Conservation (phyloP, 2,113 vertebrate species). For the Seriola aureovittata region DNA sequence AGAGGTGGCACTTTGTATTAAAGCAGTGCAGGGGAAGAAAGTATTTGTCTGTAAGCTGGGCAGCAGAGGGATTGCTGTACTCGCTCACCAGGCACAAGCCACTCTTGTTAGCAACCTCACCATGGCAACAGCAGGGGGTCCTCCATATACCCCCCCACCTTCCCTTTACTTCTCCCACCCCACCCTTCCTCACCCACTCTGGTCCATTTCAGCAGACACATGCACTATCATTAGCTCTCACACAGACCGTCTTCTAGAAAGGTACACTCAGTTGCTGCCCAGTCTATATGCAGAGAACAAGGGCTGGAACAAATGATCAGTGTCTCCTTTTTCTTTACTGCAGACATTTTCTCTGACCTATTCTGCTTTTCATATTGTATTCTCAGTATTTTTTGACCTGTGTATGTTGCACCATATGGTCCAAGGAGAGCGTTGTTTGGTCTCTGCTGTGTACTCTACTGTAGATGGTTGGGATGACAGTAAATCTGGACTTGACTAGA, state of each 20-base stretch:
- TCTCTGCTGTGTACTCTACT: no score
- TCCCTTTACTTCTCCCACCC: not conserved
- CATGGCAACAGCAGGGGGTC: conserved; percentile 51
- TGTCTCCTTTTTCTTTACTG: not conserved
- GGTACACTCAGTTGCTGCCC: not conserved
- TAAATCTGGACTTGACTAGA: no score
- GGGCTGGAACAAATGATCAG: not conserved
- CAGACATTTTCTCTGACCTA: not conserved
- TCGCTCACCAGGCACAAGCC: conserved; percentile 35
- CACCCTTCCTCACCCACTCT: not conserved
- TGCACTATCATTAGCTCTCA: not conserved
- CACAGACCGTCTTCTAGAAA: not conserved
- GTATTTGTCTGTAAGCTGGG: not conserved
- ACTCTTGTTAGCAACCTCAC: conserved; percentile 58
- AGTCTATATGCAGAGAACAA: no score
- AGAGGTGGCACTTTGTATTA: not conserved
- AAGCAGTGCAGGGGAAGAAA: not conserved
- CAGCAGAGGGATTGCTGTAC: conserved; percentile 15
- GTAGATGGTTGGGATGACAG: no score
- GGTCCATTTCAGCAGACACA: not conserved
- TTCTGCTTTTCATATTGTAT: not conserved
- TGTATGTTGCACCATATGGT: no score
- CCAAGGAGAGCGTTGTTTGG: no score
- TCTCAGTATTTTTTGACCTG: no score
- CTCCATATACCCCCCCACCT: conserved; percentile 17